Conservation (phyloP, 2,113 vertebrate species). For the Cyprichromis sp. region DNA sequence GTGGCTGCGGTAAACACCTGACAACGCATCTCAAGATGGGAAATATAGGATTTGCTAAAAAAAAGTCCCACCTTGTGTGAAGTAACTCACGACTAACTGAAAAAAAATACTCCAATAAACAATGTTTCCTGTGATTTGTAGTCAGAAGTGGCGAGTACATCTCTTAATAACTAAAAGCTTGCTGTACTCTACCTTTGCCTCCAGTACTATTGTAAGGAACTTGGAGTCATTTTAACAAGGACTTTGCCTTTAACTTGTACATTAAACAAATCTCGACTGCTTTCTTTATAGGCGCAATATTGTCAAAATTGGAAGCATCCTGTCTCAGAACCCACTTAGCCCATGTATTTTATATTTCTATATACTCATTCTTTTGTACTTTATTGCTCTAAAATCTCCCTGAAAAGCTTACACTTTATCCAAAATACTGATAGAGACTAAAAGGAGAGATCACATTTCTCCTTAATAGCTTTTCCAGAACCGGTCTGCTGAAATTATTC, state of each 20-base stretch:
- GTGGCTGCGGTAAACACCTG: not conserved
- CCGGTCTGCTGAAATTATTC: not conserved
- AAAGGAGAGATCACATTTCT: not conserved
- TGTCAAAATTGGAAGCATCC: not conserved
- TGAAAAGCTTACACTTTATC: not conserved
- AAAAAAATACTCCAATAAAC: not conserved
- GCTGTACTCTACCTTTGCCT: not conserved
- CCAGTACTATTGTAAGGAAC: not conserved
- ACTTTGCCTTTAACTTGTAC: not conserved
- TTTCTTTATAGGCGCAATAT: not conserved
- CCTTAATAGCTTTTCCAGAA: not conserved
- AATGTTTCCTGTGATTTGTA: not conserved
- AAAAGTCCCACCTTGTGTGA: not conserved
- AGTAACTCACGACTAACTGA: not conserved
- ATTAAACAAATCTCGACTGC: not conserved
- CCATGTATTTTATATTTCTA: not conserved
- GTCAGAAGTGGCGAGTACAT: not conserved
- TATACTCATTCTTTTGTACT: not conserved
- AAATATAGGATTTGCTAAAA: not conserved
- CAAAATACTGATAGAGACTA: not conserved
- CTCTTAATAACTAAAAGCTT: not conserved
- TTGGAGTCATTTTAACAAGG: not conserved
- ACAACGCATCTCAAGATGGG: not conserved
- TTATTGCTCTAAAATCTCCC: not conserved
- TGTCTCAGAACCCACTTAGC: not conserved